Conservation (phyloP, 2,888 invertebrate genomes). For the Resseliella maxima region DNA sequence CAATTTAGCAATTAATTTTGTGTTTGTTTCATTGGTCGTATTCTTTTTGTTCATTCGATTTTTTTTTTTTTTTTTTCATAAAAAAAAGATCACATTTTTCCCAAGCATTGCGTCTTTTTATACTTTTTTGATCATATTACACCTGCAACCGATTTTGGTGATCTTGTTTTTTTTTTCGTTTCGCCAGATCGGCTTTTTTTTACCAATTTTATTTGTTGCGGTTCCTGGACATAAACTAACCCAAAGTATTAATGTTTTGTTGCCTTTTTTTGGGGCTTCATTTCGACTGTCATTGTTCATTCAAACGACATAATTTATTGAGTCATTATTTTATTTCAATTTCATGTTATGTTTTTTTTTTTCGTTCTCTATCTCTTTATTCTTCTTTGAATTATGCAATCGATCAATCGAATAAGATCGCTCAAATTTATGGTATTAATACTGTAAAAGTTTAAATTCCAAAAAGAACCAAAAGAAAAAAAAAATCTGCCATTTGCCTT, state of each 20-base stretch:
- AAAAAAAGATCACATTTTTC: constrained; percentile 34
- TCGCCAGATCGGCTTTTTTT: background rate
- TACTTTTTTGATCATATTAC: constrained; percentile 12
- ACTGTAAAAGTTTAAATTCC: too few species aligned
- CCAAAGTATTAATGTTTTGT: background rate
- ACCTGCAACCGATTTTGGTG: constrained; percentile 1
- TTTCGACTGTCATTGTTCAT: constrained; percentile 1
- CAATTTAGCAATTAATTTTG: constrained; percentile 47
- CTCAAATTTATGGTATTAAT: background rate
- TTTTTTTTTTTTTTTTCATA: background rate
- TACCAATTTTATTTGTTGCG: constrained; percentile 26
- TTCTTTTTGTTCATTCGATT: background rate
- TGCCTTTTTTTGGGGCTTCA: background rate
- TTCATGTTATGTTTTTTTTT: background rate
- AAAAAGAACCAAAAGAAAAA: too few species aligned
- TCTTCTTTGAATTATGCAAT: too few species aligned
- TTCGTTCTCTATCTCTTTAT: background rate
- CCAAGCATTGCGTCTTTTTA: background rate
- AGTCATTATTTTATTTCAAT: constrained; percentile 24
- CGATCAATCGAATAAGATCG: background rate
- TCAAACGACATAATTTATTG: constrained; percentile 34
- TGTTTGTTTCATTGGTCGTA: constrained; percentile 11
- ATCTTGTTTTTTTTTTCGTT: background rate
- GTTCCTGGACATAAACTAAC: constrained; percentile 43
- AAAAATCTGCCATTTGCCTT: too few species aligned